phyloP scores from a whole-genome alignment of 2,888 invertebrate species.

The Pristionchus japonicus region DNA sequence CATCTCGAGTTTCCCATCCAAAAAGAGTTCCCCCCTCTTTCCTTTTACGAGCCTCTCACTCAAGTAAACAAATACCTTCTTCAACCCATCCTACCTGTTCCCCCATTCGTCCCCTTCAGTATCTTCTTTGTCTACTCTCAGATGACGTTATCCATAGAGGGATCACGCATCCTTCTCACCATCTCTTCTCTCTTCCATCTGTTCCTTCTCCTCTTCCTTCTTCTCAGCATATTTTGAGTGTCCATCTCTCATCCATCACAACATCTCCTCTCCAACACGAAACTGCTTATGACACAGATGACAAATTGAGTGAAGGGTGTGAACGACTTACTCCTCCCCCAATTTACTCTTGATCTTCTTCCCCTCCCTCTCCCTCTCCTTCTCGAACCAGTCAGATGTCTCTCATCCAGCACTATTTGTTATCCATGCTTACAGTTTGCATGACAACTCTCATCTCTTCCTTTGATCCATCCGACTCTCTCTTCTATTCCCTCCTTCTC shows the following conservation, averaged over 20 bases:
- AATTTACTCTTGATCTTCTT: neutral
- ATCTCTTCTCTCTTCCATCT: neutral
- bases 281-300: neutral
- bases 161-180: neutral
- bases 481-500: slow-evolving; percentile 4
- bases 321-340: neutral
- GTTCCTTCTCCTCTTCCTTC: neutral
- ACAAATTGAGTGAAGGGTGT: neutral
- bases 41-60: slow-evolving; percentile 14
- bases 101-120: neutral
- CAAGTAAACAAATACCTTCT: neutral
- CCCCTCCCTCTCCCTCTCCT: neutral
- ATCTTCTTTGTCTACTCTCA: neutral
- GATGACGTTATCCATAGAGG: neutral
- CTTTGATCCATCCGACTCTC: slow-evolving; percentile 29
- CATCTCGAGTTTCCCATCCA: neutral
- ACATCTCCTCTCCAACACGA: neutral
- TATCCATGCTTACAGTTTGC: slow-evolving; percentile 8
- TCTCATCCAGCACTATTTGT: neutral
- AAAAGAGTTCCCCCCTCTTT: neutral
- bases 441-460: neutral
- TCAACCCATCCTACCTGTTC: slow-evolving; percentile 11
- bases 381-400: neutral
- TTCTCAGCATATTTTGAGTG: neutral
- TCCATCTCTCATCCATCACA: neutral